A percentile compares a stretch with the other conserved stretches of the same genome.
Conservation (phyloP, 2,113 vertebrate species). For the Ciconia boyciana region DNA sequence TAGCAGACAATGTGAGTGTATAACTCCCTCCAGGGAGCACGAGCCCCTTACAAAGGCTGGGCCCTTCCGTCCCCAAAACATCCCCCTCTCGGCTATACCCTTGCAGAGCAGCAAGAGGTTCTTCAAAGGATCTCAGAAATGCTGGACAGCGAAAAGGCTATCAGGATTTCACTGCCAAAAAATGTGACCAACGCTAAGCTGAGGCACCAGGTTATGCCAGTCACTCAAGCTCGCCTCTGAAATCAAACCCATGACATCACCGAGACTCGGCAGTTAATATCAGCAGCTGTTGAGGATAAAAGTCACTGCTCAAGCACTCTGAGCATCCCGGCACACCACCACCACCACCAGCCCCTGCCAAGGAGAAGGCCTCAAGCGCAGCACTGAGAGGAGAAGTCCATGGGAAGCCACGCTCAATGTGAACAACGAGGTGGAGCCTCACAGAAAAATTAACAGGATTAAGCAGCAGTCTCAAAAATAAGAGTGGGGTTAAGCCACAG, state of each 20-base stretch:
- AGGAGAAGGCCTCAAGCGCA: not conserved
- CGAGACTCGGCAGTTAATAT: not conserved
- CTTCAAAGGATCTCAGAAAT: slow-evolving; percentile 8
- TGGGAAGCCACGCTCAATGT: not conserved
- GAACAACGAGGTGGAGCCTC: not conserved
- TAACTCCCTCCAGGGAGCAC: not conserved
- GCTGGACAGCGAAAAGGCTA: not conserved
- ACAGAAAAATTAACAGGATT: not conserved
- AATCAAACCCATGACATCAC: slow-evolving; percentile 53
- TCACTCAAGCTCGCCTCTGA: not conserved
- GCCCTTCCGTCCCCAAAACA: not conserved
- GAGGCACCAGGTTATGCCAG: slow-evolving; percentile 20
- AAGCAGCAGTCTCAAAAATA: not conserved
- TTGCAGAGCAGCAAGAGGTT: not conserved
- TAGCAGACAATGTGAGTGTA: not conserved
- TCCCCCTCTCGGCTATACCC: not conserved
- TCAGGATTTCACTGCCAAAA: slow-evolving; percentile 36
- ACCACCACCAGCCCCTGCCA: not conserved
- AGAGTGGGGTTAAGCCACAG: not conserved
- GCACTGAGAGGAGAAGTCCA: not conserved
- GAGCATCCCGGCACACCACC: not conserved
- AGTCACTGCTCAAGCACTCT: slow-evolving; percentile 41
- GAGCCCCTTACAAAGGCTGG: not conserved
- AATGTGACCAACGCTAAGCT: not conserved
- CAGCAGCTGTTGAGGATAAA: slow-evolving; percentile 61